Conservation (phyloP, 2,888 invertebrate species). For the Gordius sp. region DNA sequence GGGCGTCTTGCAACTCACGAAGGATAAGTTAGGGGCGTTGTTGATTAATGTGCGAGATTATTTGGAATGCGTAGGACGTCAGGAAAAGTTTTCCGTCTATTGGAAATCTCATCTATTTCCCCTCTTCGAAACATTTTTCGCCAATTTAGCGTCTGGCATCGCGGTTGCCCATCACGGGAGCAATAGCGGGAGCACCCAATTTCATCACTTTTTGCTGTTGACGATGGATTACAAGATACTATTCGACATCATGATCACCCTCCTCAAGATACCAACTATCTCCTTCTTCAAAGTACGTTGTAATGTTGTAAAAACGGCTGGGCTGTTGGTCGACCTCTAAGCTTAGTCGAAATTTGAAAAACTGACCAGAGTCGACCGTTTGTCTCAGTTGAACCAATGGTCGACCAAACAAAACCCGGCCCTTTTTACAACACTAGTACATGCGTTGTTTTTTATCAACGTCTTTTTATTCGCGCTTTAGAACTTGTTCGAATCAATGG, state of each 20-base stretch:
- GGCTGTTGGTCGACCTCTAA: no score
- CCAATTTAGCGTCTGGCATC: background rate
- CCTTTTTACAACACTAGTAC: no score
- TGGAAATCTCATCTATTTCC: slow-evolving; percentile 7
- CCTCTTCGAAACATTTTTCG: background rate
- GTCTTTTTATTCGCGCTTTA: no score
- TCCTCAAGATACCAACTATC: slow-evolving; percentile 54
- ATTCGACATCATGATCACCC: slow-evolving; percentile 31
- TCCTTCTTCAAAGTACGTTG: slow-evolving; percentile 52
- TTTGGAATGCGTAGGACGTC: background rate
- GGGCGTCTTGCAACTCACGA: background rate
- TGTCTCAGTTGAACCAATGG: no score
- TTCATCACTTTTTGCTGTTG: background rate
- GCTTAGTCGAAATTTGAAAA: no score
- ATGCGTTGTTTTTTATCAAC: no score
- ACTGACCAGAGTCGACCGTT: no score
- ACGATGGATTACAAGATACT: slow-evolving; percentile 27
- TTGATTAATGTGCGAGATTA: background rate
- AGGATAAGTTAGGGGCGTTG: background rate
- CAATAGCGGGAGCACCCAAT: background rate
- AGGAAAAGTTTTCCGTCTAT: slow-evolving; percentile 2
- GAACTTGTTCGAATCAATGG: slow-evolving; percentile 83
- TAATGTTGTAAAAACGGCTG: no score
- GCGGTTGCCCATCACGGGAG: no score
- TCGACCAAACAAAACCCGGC: no score